Evolutionary conservation across 2,113 vertebrate genomes (phyloP).

Genomic region (Nibea coibor): DNA sequence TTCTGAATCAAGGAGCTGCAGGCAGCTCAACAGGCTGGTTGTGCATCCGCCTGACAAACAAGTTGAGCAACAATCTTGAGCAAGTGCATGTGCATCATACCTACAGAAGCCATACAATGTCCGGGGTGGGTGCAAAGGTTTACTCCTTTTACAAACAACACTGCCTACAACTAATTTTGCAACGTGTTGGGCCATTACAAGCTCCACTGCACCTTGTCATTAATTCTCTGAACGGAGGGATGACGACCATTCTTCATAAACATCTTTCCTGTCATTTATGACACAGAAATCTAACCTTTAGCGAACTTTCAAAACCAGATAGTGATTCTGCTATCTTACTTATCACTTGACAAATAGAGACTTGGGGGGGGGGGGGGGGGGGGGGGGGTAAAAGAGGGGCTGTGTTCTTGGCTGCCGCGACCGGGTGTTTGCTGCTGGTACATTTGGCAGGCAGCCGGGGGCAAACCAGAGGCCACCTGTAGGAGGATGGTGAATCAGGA

Average conservation of each 20-base stretch:
- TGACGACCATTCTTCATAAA: too few relatives aligned
- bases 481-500: constrained; percentile 50
- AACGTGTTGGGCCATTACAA: too few relatives aligned
- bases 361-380: too few relatives aligned
- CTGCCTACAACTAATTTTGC: too few relatives aligned
- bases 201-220: too few relatives aligned
- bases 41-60: constrained; percentile 31
- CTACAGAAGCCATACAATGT: background rate
- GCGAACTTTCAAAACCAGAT: background rate
- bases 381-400: background rate
- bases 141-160: background rate
- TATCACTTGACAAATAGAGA: constrained; percentile 9
- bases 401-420: constrained; percentile 16
- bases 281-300: background rate
- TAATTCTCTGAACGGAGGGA: too few relatives aligned
- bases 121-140: background rate
- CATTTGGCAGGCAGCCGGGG: constrained; percentile 59
- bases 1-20: constrained; percentile 26
- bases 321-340: background rate
- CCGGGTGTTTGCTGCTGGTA: constrained; percentile 42
- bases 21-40: constrained; percentile 51
- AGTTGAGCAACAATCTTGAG: constrained; percentile 33
- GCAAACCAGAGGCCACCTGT: constrained; percentile 45
- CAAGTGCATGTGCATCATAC: constrained; percentile 10
- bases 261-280: background rate